Evolutionary conservation across 2,797 vertebrate genomes (phyloP), one percentile per base, ranked within the genome.

Genomic region (Lateolabrax maculatus): DNA sequence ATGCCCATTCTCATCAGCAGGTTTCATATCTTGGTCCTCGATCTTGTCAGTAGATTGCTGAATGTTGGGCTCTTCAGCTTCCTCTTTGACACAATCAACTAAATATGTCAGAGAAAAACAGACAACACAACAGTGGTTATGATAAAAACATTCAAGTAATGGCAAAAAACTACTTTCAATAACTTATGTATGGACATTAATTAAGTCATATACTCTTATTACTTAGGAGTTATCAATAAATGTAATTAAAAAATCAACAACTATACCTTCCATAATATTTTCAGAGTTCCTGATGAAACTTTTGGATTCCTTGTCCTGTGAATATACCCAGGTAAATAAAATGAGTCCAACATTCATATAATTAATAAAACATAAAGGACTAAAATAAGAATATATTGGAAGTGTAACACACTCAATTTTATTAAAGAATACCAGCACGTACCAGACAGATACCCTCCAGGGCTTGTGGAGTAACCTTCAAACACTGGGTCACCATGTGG

Each of bases 371-470:
- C 1, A 36, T 1, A 31, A 1, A 36, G 4, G 4, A 72, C 31
- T 1, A 10, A 29, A 55, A 10, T 10, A 37, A 1, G 0, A 70
- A 61, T 2, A 3, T 25, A 71, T 5, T 12, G 60, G 1, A 34
- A 51, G 72, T 43, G 1, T n/a, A 56, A 19, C 23, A 29, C 6
- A 53, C 3, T 36, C 1, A 43, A 19, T 61, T 29, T 19, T 9
- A 37, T 69, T 68, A 39, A 64, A 80, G 9, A 74, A 57, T 0
- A 57, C 0, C 58, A 31, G 11, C 19, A 84, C 93, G 39, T 94
- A 96, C 96, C 94, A 96, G 80, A 84, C 95, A 95, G 71, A 96
- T 96, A 0, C 95, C 96, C 81, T 96, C 96, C 82, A 96, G 78
- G 16, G 95, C 94, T 63, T 96, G 95, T 0, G 96, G 95, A 19